These are phyloP conservation scores for Platycheirus rosarum DNA, from an alignment of 2,888 invertebrate genomes.

Conservation along the genomic window DNA sequence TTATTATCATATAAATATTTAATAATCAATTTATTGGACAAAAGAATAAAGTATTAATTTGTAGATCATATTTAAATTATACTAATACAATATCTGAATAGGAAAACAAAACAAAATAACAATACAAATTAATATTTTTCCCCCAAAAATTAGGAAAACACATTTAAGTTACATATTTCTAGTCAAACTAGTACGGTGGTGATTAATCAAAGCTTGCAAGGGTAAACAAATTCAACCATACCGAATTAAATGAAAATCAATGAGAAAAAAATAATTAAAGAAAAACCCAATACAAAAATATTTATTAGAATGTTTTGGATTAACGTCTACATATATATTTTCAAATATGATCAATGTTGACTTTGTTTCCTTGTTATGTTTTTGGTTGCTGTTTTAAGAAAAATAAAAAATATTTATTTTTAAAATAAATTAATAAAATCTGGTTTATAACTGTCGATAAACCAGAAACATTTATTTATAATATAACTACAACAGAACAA, in stretches of 20 bases:
- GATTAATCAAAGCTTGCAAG: no score
- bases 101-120: slow-evolving; percentile 39
- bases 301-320: no score
- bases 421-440: slow-evolving; percentile 73
- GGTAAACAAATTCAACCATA: no score
- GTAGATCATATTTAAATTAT: slow-evolving; percentile 72
- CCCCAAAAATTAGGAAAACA: no score
- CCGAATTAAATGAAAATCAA: no score
- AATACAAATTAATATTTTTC: background rate
- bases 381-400: no score
- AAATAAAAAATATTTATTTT: background rate
- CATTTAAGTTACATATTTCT: no score
- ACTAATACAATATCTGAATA: slow-evolving; percentile 68
- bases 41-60: slow-evolving; percentile 52
- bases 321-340: slow-evolving; percentile 70
- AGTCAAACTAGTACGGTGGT: no score
- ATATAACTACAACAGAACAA: slow-evolving; percentile 57
- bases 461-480: slow-evolving; percentile 73
- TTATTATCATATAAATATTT: slow-evolving; percentile 55
- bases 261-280: no score
- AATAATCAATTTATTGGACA: slow-evolving; percentile 66
- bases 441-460: slow-evolving; percentile 77
- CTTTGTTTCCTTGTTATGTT: no score
- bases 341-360: slow-evolving; percentile 72
- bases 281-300: slow-evolving; percentile 44